phyloP scores from a whole-genome alignment of 2,113 vertebrate species.

The Ammospiza caudacuta region DNA sequence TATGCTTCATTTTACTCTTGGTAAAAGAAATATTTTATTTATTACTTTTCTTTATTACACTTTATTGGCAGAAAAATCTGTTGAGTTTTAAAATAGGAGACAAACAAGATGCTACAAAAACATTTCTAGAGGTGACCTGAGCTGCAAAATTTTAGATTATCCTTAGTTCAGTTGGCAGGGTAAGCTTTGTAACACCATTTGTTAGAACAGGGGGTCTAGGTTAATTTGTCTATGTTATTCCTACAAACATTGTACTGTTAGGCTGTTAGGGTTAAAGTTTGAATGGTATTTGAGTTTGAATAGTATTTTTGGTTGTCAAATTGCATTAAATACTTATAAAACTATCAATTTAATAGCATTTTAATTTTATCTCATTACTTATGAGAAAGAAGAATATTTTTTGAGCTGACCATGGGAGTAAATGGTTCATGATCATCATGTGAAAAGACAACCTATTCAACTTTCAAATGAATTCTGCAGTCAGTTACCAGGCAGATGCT shows the following conservation, averaged over 20 bases:
- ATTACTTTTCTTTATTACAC: background rate
- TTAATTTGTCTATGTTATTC: background rate
- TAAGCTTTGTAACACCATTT: background rate
- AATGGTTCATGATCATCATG: background rate
- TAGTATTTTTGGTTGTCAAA: background rate
- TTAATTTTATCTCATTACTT: background rate
- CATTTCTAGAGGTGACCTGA: background rate
- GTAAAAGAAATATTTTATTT: background rate
- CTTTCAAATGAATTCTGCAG: background rate
- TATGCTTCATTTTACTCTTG: background rate
- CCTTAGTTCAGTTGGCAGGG: background rate
- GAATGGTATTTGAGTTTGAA: background rate
- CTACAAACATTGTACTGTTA: background rate
- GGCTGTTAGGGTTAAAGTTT: background rate
- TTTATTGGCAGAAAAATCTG: background rate
- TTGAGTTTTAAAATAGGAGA: background rate
- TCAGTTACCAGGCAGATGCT: background rate
- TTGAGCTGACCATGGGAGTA: background rate
- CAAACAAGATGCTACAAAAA: background rate
- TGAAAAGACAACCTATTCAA: background rate
- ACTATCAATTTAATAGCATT: background rate
- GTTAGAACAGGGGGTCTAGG: background rate
- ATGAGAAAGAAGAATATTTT: background rate
- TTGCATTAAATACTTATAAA: background rate
- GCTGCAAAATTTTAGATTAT: background rate